phyloP scores from a whole-genome alignment of 2,888 invertebrate genomes.

The Pheosia gnoma region DNA sequence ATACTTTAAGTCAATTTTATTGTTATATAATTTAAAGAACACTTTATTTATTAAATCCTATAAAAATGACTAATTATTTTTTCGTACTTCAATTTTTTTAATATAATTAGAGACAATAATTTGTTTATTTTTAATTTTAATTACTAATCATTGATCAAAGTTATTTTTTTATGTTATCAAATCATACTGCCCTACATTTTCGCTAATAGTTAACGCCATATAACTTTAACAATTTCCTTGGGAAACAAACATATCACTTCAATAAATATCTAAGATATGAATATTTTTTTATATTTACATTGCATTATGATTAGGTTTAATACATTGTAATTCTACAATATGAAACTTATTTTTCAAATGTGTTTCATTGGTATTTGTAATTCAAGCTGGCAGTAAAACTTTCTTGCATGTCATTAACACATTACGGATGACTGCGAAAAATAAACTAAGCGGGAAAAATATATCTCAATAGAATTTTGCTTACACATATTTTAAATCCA shows the following conservation, averaged over 20 bases:
- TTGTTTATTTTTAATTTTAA: neutral
- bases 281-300: constrained; percentile 73
- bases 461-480: no score
- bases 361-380: constrained; percentile 19
- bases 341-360: constrained; percentile 38
- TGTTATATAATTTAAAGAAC: constrained; percentile 1
- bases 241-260: constrained; percentile 80
- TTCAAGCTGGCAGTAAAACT: neutral
- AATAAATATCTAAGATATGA: constrained; percentile 81
- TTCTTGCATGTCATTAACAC: no score
- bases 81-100: neutral
- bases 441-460: no score
- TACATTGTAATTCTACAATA: constrained; percentile 34
- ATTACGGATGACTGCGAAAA: no score
- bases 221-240: constrained; percentile 79
- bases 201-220: constrained; percentile 74
- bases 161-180: constrained; percentile 49
- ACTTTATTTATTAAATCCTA: neutral
- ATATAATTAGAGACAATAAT: neutral
- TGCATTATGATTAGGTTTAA: constrained; percentile 46
- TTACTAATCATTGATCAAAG: neutral
- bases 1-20: neutral
- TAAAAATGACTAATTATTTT: no score
- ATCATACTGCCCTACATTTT: constrained; percentile 55
- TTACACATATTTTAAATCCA: no score